phyloP scores from a whole-genome alignment of 2,888 invertebrate genomes.

The Lasioglossum calceatum region DNA sequence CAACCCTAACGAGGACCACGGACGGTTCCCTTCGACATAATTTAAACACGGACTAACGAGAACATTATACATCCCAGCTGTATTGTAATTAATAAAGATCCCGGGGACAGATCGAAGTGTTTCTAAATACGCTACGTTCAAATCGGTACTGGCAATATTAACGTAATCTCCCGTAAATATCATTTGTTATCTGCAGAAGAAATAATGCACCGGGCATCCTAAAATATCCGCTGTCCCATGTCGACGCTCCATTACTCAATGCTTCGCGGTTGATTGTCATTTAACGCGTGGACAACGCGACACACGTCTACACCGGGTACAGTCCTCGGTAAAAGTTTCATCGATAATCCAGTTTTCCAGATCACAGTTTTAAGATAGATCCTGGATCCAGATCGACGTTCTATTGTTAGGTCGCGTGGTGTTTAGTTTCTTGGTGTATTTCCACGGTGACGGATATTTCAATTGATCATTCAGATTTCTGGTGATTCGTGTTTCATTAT shows the following conservation, averaged over 20 bases:
- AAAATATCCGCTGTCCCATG: conserved; percentile 15
- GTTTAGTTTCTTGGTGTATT: not conserved
- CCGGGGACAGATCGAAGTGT: not conserved
- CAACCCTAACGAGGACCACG: not conserved
- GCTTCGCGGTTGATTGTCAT: conserved; percentile 3
- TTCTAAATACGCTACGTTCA: too few relatives aligned
- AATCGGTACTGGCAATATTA: too few relatives aligned
- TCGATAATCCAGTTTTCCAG: not conserved
- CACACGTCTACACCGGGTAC: not conserved
- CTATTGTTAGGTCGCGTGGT: not conserved
- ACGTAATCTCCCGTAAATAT: not conserved
- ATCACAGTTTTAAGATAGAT: not conserved
- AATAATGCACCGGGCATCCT: not conserved
- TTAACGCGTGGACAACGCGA: not conserved
- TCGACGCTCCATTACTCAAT: conserved; percentile 2
- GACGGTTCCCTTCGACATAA: not conserved
- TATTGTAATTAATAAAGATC: conserved; percentile 52
- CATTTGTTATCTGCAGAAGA: not conserved
- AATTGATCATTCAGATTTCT: not conserved
- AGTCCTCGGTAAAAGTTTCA: not conserved
- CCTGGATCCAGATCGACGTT: not conserved
- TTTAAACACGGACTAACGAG: conserved; percentile 20
- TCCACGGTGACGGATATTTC: not conserved
- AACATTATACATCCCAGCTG: conserved; percentile 27
- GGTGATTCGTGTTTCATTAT: not conserved